Evolutionary conservation across 2,888 invertebrate species (phyloP).

Genomic region (Orthosia incerta): DNA sequence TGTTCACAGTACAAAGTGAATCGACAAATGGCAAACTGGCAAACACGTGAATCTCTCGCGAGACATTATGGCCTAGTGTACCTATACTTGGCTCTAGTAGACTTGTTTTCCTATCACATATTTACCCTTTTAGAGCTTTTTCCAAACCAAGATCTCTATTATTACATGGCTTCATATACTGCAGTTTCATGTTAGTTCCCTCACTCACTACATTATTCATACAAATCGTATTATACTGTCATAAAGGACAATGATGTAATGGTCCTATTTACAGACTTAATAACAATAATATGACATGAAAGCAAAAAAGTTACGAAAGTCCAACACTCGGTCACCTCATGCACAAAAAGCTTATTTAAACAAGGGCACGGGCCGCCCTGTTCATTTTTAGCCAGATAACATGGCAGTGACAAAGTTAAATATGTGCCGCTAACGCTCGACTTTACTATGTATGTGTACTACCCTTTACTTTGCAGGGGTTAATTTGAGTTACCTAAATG

Average conservation of each 20-base stretch:
- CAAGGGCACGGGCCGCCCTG: slow-evolving; percentile 44
- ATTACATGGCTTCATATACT: not conserved
- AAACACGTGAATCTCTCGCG: not conserved
- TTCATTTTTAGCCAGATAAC: slow-evolving; percentile 52
- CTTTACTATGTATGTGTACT: slow-evolving; percentile 15
- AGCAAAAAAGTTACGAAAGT: slow-evolving; percentile 54
- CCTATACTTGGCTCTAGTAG: no score
- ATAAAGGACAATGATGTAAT: slow-evolving; percentile 2
- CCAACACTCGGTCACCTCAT: slow-evolving; percentile 35
- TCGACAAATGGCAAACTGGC: not conserved
- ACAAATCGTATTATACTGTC: slow-evolving; percentile 5
- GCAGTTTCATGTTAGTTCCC: not conserved
- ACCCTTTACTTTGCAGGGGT: not conserved
- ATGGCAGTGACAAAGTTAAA: slow-evolving; percentile 65
- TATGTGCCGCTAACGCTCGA: slow-evolving; percentile 39
- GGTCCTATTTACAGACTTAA: slow-evolving; percentile 32
- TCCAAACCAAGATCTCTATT: not conserved
- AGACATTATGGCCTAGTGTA: no score
- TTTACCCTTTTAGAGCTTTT: no score
- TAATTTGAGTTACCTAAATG: slow-evolving; percentile 24
- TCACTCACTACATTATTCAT: not conserved
- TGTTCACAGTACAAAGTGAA: not conserved
- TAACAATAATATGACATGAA: slow-evolving; percentile 43
- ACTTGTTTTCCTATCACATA: no score
- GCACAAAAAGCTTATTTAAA: slow-evolving; percentile 62